Evolutionary conservation across 2,888 invertebrate species (phyloP).

Genomic region (Tipula unca): DNA sequence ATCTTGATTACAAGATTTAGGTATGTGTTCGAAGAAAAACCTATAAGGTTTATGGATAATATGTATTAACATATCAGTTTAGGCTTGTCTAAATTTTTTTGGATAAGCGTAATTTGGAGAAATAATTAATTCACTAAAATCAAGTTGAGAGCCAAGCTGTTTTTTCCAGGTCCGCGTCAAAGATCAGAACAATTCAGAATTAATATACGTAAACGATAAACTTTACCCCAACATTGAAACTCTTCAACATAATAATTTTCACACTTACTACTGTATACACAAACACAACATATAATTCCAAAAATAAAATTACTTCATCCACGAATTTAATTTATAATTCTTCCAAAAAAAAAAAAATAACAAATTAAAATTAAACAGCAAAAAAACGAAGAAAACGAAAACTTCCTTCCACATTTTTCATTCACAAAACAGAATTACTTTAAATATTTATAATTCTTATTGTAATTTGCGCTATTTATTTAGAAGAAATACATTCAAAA

Average conservation of each 20-base stretch:
- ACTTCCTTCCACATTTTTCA: conserved; percentile 2
- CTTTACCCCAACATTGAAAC: too few species aligned
- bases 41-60: too few species aligned
- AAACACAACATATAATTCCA: background rate
- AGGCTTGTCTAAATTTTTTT: too few species aligned
- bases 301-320: background rate
- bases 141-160: too few species aligned
- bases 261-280: background rate
- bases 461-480: background rate
- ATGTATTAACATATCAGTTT: too few species aligned
- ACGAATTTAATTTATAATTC: background rate
- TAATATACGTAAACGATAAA: too few species aligned
- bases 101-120: too few species aligned
- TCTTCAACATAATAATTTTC: background rate
- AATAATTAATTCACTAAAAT: too few species aligned
- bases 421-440: background rate
- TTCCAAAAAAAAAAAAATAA: background rate
- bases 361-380: background rate
- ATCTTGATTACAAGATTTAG: too few species aligned
- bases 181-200: too few species aligned
- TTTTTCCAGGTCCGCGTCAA: too few species aligned
- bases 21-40: too few species aligned
- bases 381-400: background rate
- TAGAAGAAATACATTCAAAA: background rate
- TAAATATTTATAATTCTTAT: background rate